phyloP scores from a whole-genome alignment of 1,140 invertebrate genomes.

The Plodia interpunctella region DNA sequence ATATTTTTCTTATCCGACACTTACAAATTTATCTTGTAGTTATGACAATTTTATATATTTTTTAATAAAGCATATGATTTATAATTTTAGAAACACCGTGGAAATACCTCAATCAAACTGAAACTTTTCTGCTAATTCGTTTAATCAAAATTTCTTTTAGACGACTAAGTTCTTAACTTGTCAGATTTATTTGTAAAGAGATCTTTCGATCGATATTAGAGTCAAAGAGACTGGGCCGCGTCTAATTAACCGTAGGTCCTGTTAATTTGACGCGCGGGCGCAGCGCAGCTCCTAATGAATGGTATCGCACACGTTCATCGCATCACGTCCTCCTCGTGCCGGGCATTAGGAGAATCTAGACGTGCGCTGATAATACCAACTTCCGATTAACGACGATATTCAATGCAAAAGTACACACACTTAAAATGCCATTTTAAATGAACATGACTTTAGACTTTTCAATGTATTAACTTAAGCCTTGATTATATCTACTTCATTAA shows the following conservation, averaged over 20 bases:
- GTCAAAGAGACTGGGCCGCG: constrained; percentile 13
- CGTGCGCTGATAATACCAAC: constrained; percentile 40
- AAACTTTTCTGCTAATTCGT: too few species aligned
- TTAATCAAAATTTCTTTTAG: too few species aligned
- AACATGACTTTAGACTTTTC: constrained; percentile 9
- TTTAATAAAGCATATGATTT: too few species aligned
- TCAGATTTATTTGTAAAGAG: neutral
- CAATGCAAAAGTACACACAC: neutral
- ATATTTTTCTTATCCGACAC: neutral
- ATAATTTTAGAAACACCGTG: too few species aligned
- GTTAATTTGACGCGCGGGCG: constrained; percentile 70
- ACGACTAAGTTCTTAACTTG: too few species aligned
- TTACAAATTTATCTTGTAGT: neutral
- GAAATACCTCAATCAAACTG: too few species aligned
- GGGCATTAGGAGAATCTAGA: constrained; percentile 38
- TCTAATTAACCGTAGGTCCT: constrained; percentile 65
- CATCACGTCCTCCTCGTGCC: constrained; percentile 44
- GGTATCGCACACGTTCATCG: constrained; percentile 73
- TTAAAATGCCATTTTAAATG: neutral
- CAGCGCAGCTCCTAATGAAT: constrained; percentile 65
- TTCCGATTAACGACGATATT: constrained; percentile 16
- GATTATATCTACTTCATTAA: neutral
- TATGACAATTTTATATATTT: too few species aligned
- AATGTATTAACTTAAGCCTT: neutral
- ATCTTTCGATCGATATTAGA: neutral